phyloP scores from a whole-genome alignment of 92 coral and sea anemone species.

The Metridium senile region DNA sequence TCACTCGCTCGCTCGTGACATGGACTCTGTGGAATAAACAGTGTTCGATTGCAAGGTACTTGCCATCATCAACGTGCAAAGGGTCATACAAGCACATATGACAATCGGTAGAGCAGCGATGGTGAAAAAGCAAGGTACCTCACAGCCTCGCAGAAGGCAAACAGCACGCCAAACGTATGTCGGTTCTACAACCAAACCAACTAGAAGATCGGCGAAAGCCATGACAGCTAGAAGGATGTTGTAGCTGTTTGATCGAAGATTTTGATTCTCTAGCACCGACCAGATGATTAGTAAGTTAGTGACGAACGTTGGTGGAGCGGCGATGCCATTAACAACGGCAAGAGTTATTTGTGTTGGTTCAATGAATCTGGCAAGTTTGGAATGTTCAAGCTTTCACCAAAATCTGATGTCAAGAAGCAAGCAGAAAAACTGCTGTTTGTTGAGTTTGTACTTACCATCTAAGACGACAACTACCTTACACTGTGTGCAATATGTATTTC shows the following conservation, averaged over 20 bases:
- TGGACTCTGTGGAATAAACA: neutral
- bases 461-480: no score
- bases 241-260: conserved; percentile 17
- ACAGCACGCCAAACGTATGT: neutral
- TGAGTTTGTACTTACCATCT: neutral
- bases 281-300: conserved; percentile 15
- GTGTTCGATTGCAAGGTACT: neutral
- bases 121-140: neutral
- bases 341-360: neutral
- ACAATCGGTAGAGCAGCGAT: neutral
- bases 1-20: neutral
- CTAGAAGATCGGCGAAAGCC: neutral
- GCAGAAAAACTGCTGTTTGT: neutral
- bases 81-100: neutral
- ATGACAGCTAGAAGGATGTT: conserved; percentile 4
- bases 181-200: conserved; percentile 10
- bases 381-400: neutral
- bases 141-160: neutral
- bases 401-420: neutral
- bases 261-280: conserved; percentile 11
- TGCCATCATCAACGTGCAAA: neutral
- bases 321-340: conserved; percentile 10
- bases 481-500: no score
- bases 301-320: conserved; percentile 11
- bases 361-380: neutral